Base-by-base conservation (phyloP, 1,140 invertebrate genomes). In the Drosophila nannoptera region DNA sequence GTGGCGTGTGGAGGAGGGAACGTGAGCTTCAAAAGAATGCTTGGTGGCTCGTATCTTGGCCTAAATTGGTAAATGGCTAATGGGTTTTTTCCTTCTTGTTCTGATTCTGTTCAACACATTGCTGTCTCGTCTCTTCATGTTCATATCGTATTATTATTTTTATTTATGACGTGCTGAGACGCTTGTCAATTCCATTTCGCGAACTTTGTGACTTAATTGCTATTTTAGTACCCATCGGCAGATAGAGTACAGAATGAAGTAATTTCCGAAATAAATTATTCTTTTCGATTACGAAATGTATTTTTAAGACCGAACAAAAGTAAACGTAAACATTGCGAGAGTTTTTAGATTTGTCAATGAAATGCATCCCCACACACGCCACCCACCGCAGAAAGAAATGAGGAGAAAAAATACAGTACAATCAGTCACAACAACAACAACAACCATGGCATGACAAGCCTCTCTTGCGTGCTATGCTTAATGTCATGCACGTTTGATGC, bases 51-150 rank as follows among this genome's bases (percentile, higher is more conserved):
- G 46, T 69, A 75, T 78, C 69, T 78, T 78, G 74, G 61, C 60
- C 66, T 52, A 71, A 74, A 75, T 82, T 67, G 77, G 65, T 70
- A 84, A 76, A 80, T 71, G 69, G 62, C 76, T 84, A 83, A 84
- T 83, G 66, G 69, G 65, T 64, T 66, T 70, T 52, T 52, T 69
- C 4, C 4, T 52, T 16, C 42, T 49, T 52, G 40, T 36, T 49
- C 9, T n/a, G 11, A 29, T 14, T 33, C 8, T 69, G 16, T 31
- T 49, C 36, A 22, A 22, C 22, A 22, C 22, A 22, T 22, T 43
- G 40, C 40, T 42, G 9, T 42, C 45, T 32, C 48, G 60, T 56
- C 45, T 56, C 45, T 55, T 56, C 35, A 35, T 16, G 14, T n/a
- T 54, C 53, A 55, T 32, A 38, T 55, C 38, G 45, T 58, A 35